These are phyloP conservation scores for Chauna torquata DNA, from an alignment of 2,113 vertebrate species.

Conservation along the genomic window DNA sequence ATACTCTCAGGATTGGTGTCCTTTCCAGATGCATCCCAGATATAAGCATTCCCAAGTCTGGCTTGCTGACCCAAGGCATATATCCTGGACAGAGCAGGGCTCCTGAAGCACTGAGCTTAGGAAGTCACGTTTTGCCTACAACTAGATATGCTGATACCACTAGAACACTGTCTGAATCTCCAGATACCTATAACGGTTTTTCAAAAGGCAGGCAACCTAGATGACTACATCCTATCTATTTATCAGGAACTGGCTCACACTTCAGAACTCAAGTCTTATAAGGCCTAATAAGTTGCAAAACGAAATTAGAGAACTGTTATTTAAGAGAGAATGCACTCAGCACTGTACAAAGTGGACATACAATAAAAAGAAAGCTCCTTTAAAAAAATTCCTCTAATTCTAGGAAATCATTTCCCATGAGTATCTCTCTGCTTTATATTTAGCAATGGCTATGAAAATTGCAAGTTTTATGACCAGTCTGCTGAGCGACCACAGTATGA, in stretches of 20 bases:
- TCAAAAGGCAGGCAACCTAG: neutral
- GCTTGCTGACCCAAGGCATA: slow-evolving; percentile 5
- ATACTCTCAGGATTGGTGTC: neutral
- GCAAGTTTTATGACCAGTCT: neutral
- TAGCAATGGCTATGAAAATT: neutral
- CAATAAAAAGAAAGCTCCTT: neutral
- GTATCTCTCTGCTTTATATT: neutral
- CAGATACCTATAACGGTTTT: neutral
- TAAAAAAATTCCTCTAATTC: neutral
- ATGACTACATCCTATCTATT: neutral
- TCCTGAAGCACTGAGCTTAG: neutral
- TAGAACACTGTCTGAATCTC: neutral
- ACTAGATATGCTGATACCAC: neutral
- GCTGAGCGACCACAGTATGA: neutral
- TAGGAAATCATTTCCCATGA: neutral
- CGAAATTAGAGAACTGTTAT: neutral
- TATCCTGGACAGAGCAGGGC: neutral
- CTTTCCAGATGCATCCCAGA: slow-evolving; percentile 49
- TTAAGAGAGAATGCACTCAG: neutral
- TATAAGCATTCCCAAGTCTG: neutral
- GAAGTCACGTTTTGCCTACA: neutral
- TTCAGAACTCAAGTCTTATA: neutral
- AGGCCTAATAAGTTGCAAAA: neutral
- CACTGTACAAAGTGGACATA: neutral
- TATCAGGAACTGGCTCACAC: neutral